These are phyloP conservation scores for Oceanodroma leucorhoa DNA, from an alignment of 2,797 vertebrate species.

Conservation along the genomic window DNA sequence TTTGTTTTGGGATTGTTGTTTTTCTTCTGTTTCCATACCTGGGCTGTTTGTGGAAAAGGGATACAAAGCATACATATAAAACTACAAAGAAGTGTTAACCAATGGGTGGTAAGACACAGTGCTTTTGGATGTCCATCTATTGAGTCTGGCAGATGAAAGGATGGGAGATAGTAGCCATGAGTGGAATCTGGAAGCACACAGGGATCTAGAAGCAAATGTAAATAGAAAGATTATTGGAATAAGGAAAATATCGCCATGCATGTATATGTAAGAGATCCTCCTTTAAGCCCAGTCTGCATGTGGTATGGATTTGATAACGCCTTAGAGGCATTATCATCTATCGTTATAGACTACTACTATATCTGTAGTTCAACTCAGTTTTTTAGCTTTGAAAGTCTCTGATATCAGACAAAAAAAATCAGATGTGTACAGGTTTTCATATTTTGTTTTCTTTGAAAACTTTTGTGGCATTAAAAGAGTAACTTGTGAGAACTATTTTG, in stretches of 20 bases:
- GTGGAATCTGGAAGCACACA: neutral
- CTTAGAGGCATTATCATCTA: too few species aligned
- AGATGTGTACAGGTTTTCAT: neutral
- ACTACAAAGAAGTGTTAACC: neutral
- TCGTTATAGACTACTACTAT: too few species aligned
- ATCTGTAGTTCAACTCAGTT: neutral
- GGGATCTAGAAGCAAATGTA: neutral
- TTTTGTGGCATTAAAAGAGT: neutral
- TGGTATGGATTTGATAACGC: neutral
- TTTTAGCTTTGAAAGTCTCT: neutral
- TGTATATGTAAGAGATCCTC: neutral
- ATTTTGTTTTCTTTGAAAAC: neutral
- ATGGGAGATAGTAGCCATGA: neutral
- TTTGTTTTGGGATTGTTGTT: neutral
- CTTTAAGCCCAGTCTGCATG: neutral
- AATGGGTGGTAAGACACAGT: accelerated
- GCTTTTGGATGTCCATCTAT: neutral
- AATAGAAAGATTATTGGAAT: neutral
- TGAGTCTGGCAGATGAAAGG: neutral
- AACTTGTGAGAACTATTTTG: neutral
- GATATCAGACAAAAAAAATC: neutral
- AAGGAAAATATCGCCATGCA: accelerated
- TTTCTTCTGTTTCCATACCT: neutral
- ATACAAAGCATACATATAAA: accelerated
- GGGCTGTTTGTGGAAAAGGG: neutral